These are phyloP conservation scores for Corticium candelabrum DNA, from an alignment of 37 sponge, comb jelly and placozoan species.

Conservation along the genomic window DNA sequence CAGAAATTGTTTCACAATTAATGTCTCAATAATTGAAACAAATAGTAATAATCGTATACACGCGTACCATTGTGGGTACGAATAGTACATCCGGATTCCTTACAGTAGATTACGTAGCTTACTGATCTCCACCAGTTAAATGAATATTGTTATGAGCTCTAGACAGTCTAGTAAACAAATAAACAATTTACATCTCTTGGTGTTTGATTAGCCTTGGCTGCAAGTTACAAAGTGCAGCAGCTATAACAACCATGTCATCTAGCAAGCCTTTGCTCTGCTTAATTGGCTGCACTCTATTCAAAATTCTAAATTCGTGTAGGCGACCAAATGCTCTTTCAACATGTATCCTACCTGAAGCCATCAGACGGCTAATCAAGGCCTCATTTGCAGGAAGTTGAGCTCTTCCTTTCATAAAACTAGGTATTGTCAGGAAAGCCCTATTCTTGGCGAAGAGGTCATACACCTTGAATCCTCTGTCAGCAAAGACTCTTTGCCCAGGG, in stretches of 20 bases:
- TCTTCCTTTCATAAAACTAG: slow-evolving; percentile 1
- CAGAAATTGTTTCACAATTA: too few relatives aligned
- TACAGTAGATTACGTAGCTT: too few relatives aligned
- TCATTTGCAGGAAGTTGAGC: neutral
- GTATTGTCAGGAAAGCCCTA: slow-evolving; percentile 14
- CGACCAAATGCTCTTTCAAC: slow-evolving; percentile 21
- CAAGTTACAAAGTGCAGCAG: slow-evolving; percentile 22
- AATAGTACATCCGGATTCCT: too few relatives aligned
- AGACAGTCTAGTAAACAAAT: too few relatives aligned
- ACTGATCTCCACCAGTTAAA: too few relatives aligned
- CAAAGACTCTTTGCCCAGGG: slow-evolving; percentile 16
- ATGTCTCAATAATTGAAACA: too few relatives aligned
- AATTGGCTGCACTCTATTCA: slow-evolving; percentile 15
- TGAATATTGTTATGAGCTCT: too few relatives aligned
- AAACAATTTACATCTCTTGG: neutral
- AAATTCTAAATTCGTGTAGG: slow-evolving; percentile 24
- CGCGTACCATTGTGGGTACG: too few relatives aligned
- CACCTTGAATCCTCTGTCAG: slow-evolving; percentile 18
- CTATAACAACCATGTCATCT: slow-evolving; percentile 35
- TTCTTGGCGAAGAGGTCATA: slow-evolving; percentile 12
- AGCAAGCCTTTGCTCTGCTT: slow-evolving; percentile 11
- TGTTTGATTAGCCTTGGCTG: slow-evolving; percentile 19
- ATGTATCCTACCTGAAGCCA: slow-evolving; percentile 10
- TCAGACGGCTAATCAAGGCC: neutral
- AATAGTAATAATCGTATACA: too few relatives aligned